phyloP scores from a whole-genome alignment of 2,797 vertebrate species.

The Saguinus oedipus region DNA sequence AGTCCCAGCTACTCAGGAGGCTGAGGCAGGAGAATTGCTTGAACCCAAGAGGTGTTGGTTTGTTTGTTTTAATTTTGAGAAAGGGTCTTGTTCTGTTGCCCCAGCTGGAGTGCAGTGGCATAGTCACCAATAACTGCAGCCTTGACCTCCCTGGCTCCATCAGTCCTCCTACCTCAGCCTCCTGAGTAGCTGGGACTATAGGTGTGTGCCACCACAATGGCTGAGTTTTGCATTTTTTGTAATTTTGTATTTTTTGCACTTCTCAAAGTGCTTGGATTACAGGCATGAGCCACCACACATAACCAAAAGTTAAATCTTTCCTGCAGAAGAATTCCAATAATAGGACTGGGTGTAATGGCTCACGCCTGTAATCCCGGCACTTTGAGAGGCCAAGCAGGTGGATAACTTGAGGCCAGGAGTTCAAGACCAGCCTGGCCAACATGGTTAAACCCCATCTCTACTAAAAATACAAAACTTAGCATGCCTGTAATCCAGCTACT shows the following conservation, averaged over 20 bases:
- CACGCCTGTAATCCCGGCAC: background rate
- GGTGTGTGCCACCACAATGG: background rate
- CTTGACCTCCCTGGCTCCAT: background rate
- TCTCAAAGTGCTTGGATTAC: background rate
- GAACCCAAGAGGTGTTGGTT: too few relatives aligned
- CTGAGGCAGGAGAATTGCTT: too few relatives aligned
- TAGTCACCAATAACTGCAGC: background rate
- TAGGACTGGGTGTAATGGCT: background rate
- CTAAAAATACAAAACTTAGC: background rate
- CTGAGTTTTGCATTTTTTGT: background rate
- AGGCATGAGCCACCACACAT: background rate
- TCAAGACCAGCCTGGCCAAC: background rate
- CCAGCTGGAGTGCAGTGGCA: background rate
- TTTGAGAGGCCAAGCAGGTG: background rate
- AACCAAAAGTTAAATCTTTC: background rate
- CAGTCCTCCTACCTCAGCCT: background rate
- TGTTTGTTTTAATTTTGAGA: background rate
- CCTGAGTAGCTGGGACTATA: background rate
- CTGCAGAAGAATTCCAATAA: conserved; percentile 21
- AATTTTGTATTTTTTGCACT: background rate
- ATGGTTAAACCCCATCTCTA: background rate
- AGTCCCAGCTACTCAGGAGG: too few relatives aligned
- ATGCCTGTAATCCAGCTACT: background rate
- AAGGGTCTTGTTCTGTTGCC: background rate
- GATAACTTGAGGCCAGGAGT: background rate